Evolutionary conservation across 2,797 vertebrate species (phyloP).

Genomic region (Sternotherus odoratus): DNA sequence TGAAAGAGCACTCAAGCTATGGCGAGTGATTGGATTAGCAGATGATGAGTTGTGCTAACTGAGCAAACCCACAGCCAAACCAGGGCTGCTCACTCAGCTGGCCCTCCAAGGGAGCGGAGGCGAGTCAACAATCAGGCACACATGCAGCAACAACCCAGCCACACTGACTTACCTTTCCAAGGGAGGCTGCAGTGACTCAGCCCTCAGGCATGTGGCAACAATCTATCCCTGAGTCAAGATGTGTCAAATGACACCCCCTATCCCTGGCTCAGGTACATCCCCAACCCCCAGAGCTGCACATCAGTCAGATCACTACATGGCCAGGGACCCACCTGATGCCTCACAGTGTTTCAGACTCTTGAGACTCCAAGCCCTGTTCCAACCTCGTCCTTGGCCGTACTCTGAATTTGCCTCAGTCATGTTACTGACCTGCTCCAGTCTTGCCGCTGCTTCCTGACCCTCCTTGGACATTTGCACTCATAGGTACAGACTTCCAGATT

Average conservation of each 20-base stretch:
- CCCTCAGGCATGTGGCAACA: not conserved
- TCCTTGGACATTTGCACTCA: too few species aligned
- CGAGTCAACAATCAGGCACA: not conserved
- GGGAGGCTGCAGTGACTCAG: not conserved
- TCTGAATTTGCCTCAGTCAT: not conserved
- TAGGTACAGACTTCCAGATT: too few species aligned
- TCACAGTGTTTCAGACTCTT: not conserved
- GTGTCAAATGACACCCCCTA: not conserved
- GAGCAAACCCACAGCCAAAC: not conserved
- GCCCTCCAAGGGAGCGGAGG: not conserved
- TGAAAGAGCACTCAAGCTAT: not conserved
- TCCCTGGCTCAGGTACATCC: not conserved
- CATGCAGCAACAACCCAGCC: not conserved
- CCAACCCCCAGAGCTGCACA: not conserved
- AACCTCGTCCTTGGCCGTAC: not conserved
- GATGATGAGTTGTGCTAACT: not conserved
- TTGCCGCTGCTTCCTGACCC: too few species aligned
- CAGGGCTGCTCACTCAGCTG: not conserved
- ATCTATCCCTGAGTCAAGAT: not conserved
- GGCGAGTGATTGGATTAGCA: not conserved
- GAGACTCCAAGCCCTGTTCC: not conserved
- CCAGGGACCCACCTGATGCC: not conserved
- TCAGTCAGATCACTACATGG: not conserved
- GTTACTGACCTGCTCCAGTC: not conserved
- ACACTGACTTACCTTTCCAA: not conserved